phyloP scores from a whole-genome alignment of 2,888 invertebrate species.

The Crioceris asparagi region DNA sequence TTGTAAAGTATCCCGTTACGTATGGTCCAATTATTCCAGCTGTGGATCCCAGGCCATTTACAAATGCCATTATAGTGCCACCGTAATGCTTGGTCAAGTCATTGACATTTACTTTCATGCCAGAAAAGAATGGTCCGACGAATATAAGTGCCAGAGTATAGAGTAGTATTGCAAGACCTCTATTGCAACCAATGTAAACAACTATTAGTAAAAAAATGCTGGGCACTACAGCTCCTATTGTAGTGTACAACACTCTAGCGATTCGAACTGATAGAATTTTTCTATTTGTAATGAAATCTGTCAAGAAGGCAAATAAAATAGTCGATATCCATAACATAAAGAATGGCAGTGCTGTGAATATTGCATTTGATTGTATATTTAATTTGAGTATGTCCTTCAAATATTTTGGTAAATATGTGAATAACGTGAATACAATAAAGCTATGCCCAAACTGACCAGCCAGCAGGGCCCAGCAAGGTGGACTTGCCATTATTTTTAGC shows the following conservation, averaged over 20 bases:
- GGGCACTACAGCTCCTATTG: background rate
- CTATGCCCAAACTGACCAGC: constrained; percentile 56
- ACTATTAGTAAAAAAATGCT: background rate
- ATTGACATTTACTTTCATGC: constrained; percentile 8
- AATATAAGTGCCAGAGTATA: constrained; percentile 1
- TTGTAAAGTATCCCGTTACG: constrained; percentile 4
- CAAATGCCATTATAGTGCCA: constrained; percentile 7
- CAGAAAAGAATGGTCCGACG: constrained; percentile 6
- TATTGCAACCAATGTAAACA: constrained; percentile 3
- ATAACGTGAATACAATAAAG: constrained; percentile 54
- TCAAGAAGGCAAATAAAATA: background rate
- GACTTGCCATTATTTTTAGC: constrained; percentile 4
- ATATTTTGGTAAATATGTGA: constrained; percentile 54
- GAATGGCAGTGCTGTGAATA: constrained; percentile 50
- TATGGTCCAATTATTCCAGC: constrained; percentile 4
- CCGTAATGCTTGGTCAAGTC: constrained; percentile 7
- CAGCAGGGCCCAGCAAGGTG: constrained; percentile 36
- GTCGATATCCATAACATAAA: constrained; percentile 8
- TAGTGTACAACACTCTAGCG: background rate
- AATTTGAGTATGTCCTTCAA: constrained; percentile 53
- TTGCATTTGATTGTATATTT: constrained; percentile 48
- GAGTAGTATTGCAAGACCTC: constrained; percentile 1
- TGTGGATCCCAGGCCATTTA: constrained; percentile 4
- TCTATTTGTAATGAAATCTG: constrained; percentile 5
- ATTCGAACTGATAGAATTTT: background rate